phyloP scores from a whole-genome alignment of 2,888 invertebrate genomes.

The Bombyx huttoni region DNA sequence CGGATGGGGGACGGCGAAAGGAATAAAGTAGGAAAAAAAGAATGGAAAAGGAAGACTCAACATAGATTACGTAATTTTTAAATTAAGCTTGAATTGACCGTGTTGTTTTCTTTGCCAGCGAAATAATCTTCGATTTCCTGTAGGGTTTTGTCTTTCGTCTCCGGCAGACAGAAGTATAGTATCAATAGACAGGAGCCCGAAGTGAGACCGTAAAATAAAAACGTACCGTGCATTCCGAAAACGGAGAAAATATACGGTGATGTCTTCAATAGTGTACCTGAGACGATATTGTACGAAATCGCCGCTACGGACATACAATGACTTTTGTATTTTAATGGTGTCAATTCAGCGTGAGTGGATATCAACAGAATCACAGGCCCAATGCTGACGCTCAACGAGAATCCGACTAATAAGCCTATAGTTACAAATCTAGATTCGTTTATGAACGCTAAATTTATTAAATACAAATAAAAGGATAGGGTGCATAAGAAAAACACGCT shows the following conservation, averaged over 20 bases:
- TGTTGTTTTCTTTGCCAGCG: background rate
- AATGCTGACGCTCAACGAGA: slow-evolving; percentile 5
- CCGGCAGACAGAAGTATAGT: slow-evolving; percentile 20
- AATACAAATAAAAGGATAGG: slow-evolving; percentile 4
- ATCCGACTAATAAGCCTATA: slow-evolving; percentile 1
- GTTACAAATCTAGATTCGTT: slow-evolving; percentile 2
- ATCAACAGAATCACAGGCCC: slow-evolving; percentile 5
- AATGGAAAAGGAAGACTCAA: no score
- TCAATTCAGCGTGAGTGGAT: slow-evolving; percentile 4
- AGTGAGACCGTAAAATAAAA: slow-evolving; percentile 17
- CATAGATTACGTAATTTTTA: background rate
- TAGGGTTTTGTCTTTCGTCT: slow-evolving; percentile 20
- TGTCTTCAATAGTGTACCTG: slow-evolving; percentile 17
- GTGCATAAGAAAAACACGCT: slow-evolving; percentile 1
- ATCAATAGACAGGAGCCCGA: slow-evolving; percentile 11
- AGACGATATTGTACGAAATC: slow-evolving; percentile 7
- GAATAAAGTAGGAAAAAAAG: no score
- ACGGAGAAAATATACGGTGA: slow-evolving; percentile 16
- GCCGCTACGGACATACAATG: slow-evolving; percentile 12
- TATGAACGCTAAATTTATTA: slow-evolving; percentile 1
- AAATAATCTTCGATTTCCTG: slow-evolving; percentile 15
- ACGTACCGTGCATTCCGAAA: slow-evolving; percentile 18
- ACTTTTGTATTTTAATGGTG: slow-evolving; percentile 8
- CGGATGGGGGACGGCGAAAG: no score
- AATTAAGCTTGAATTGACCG: background rate